Evolutionary conservation across 2,113 vertebrate species (phyloP).

Genomic region (Pygoscelis antarcticus): DNA sequence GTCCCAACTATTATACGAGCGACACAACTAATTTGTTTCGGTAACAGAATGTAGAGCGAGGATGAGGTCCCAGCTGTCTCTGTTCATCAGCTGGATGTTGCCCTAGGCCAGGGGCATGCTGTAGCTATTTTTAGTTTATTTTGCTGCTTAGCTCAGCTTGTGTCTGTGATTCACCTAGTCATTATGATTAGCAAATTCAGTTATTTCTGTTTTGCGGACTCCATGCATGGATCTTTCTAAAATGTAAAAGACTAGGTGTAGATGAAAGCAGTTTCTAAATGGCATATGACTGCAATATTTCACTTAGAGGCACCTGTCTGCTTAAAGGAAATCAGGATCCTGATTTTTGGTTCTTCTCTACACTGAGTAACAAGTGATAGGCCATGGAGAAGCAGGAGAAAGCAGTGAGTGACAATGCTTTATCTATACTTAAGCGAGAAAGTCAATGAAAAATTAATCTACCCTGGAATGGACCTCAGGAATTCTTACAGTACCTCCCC

Average conservation of each 20-base stretch:
- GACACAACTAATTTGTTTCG: conserved; percentile 3
- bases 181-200: conserved; percentile 40
- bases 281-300: not conserved
- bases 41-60: not conserved
- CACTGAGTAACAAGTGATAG: not conserved
- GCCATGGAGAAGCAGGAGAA: not conserved
- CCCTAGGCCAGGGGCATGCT: conserved; percentile 27
- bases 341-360: not conserved
- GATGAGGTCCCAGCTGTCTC: conserved; percentile 45
- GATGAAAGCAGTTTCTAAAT: not conserved
- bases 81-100: conserved; percentile 42
- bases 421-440: not conserved
- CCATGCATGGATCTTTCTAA: not conserved
- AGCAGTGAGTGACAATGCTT: not conserved
- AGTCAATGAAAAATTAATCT: not conserved
- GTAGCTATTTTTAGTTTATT: conserved; percentile 61
- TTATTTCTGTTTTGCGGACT: not conserved
- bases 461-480: not conserved
- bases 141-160: conserved; percentile 17
- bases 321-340: not conserved
- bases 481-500: not conserved
- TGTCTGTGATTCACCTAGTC: conserved; percentile 38
- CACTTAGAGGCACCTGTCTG: not conserved
- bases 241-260: not conserved
- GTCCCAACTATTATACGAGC: not conserved